Conservation (phyloP, 1,140 invertebrate species). For the Globodera ellingtonae region DNA sequence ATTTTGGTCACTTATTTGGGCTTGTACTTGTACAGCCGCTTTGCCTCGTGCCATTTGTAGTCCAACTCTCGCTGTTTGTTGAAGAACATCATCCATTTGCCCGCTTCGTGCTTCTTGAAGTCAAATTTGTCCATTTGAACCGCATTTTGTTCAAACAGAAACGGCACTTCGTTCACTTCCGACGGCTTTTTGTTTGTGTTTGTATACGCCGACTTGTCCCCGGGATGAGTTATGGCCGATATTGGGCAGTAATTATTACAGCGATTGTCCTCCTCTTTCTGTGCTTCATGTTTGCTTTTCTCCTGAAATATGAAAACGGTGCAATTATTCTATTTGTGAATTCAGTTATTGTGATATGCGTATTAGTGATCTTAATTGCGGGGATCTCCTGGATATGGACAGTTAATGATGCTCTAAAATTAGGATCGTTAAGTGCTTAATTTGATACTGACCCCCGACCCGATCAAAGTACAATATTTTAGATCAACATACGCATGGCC, state of each 20-base stretch:
- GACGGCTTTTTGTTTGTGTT: neutral
- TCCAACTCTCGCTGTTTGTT: neutral
- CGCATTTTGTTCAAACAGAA: neutral
- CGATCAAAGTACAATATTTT: too few species aligned
- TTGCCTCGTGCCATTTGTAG: neutral
- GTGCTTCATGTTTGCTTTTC: neutral
- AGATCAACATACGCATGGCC: too few species aligned
- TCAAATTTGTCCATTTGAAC: neutral
- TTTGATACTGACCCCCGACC: too few species aligned
- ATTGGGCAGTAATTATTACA: neutral
- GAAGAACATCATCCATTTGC: constrained; percentile 14
- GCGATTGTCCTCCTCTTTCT: too few species aligned
- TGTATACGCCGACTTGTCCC: neutral
- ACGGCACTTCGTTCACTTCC: neutral
- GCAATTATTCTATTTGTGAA: too few species aligned
- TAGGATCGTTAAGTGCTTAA: too few species aligned
- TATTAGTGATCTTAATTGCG: too few species aligned
- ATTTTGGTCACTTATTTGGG: neutral
- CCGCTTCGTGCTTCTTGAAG: neutral
- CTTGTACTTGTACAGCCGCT: neutral
- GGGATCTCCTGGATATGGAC: too few species aligned
- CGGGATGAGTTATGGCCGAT: neutral
- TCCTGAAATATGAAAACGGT: neutral
- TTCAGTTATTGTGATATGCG: too few species aligned
- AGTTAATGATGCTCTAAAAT: too few species aligned